Percentiles rank a stretch among this genome's conserved stretches.
Conservation (phyloP, 2,797 vertebrate species). For the Coccyzus lansbergi region DNA sequence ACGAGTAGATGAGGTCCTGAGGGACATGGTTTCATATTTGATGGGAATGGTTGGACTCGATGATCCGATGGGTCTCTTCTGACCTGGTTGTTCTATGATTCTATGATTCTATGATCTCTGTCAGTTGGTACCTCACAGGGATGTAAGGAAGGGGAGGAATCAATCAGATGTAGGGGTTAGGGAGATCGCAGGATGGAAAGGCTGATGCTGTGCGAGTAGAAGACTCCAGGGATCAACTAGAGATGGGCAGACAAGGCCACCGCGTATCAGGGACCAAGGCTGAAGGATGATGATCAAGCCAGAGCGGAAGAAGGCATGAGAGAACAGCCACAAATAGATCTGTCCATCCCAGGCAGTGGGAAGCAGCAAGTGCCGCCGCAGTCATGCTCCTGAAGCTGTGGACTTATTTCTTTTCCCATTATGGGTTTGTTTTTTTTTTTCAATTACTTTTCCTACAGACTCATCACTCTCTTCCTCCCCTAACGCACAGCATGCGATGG, state of each 20-base stretch:
- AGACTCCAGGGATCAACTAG: neutral
- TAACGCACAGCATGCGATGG: neutral
- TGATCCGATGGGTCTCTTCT: too few relatives aligned
- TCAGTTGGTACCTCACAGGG: neutral
- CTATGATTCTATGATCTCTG: too few relatives aligned
- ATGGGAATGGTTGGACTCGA: too few relatives aligned
- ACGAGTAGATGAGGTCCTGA: too few relatives aligned
- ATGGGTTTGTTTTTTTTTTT: neutral
- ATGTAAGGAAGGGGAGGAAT: neutral
- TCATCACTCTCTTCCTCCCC: neutral
- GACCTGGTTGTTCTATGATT: too few relatives aligned
- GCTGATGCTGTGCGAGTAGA: neutral
- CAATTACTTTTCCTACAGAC: neutral
- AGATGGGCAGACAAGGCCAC: neutral
- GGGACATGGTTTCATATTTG: too few relatives aligned
- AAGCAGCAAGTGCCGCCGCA: neutral
- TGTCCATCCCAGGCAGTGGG: neutral
- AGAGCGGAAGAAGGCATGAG: neutral
- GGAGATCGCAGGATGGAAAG: neutral
- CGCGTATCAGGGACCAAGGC: neutral
- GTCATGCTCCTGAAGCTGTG: neutral
- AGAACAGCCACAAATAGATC: neutral
- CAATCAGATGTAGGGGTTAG: fast-evolving
- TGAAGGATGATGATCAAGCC: neutral
- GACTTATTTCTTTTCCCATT: neutral